These are phyloP conservation scores for Marronus borbonicus DNA, from an alignment of 2,888 invertebrate species.

Conservation along the genomic window DNA sequence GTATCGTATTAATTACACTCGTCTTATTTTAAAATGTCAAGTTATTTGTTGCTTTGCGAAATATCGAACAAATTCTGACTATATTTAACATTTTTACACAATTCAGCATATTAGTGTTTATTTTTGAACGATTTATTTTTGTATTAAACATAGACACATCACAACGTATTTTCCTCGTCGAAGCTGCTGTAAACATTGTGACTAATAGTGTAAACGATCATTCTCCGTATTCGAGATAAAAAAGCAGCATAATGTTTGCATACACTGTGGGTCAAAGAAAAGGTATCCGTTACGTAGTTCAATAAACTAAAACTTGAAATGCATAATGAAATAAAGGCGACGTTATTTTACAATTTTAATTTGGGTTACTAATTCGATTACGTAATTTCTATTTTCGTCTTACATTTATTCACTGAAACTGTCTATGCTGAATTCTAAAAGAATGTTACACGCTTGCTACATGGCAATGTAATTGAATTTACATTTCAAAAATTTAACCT, in stretches of 20 bases:
- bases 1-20: constrained; percentile 1
- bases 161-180: constrained; percentile 34
- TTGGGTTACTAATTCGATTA: constrained; percentile 1
- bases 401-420: neutral
- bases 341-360: neutral
- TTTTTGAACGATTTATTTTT: constrained; percentile 47
- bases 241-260: neutral
- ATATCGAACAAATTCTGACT: neutral
- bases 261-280: constrained; percentile 16
- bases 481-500: too few species aligned
- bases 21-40: neutral
- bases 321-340: neutral
- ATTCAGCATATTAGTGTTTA: constrained; percentile 48
- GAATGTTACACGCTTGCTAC: neutral
- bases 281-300: neutral
- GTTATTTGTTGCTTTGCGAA: neutral
- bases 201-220: constrained; percentile 42
- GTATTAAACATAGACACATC: constrained; percentile 41
- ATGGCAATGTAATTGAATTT: too few species aligned
- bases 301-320: neutral
- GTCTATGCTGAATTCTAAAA: neutral
- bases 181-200: constrained; percentile 42
- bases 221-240: constrained; percentile 17
- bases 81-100: constrained; percentile 35
- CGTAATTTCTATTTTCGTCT: neutral